Percentiles rank a stretch among this genome's conserved stretches.
phyloP scores from a whole-genome alignment of 2,797 vertebrate genomes.

The Poeciliopsis infans region DNA sequence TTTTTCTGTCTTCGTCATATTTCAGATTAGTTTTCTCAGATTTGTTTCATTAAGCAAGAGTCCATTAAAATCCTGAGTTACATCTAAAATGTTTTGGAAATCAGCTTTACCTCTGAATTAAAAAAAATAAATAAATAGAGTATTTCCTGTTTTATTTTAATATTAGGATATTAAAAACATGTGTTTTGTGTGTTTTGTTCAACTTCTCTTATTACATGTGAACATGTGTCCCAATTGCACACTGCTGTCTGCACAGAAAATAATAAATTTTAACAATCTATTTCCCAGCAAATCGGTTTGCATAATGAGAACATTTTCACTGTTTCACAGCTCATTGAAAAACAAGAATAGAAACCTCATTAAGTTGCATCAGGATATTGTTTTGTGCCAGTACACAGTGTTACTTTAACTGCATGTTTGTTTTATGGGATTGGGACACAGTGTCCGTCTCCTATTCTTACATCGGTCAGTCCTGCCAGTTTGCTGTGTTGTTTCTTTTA shows the following conservation, averaged over 20 bases:
- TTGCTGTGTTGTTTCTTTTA: slow-evolving; percentile 83
- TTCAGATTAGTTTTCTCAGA: background rate
- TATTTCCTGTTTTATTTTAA: background rate
- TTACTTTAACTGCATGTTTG: slow-evolving; percentile 1
- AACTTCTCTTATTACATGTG: slow-evolving; percentile 67
- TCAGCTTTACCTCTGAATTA: slow-evolving; percentile 49
- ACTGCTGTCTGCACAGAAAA: slow-evolving; percentile 1
- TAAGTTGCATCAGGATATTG: slow-evolving; percentile 24
- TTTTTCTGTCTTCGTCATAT: background rate
- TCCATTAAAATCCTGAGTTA: background rate
- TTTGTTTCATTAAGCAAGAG: background rate
- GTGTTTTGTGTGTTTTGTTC: slow-evolving; percentile 53
- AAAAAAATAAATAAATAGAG: background rate
- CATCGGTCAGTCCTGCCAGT: slow-evolving; percentile 73
- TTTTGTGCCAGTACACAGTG: slow-evolving; percentile 21
- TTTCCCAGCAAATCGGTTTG: slow-evolving; percentile 10
- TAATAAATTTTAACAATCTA: background rate
- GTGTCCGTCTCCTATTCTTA: slow-evolving; percentile 56
- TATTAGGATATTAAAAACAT: slow-evolving; percentile 24
- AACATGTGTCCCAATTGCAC: slow-evolving; percentile 66
- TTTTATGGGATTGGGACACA: slow-evolving; percentile 66
- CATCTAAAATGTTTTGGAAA: slow-evolving; percentile 32
- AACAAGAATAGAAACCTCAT: slow-evolving; percentile 10
- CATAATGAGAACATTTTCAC: background rate
- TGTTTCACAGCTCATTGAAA: background rate